phyloP scores from a whole-genome alignment of 2,797 vertebrate species.

The Brotogeris chrysoptera region DNA sequence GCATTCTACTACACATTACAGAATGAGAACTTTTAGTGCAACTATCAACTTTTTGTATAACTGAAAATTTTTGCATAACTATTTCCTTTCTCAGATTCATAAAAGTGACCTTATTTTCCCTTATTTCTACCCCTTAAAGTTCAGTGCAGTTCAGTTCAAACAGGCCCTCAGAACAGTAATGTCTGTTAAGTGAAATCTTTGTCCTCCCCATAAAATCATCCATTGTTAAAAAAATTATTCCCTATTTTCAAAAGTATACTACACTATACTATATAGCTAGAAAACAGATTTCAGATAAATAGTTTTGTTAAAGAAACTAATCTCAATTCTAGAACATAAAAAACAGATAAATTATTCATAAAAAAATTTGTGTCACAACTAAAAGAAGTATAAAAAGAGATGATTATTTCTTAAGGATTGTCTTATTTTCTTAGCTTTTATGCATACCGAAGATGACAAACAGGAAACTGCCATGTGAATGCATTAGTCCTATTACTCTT shows the following conservation, averaged over 20 bases:
- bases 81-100: not conserved
- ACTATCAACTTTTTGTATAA: not conserved
- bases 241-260: not conserved
- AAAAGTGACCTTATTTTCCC: not conserved
- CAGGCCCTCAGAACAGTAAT: not conserved
- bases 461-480: not conserved
- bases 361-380: not conserved
- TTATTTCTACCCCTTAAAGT: not conserved
- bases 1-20: not conserved
- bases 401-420: not conserved
- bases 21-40: not conserved
- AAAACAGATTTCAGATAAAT: not conserved
- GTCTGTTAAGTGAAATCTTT: not conserved
- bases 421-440: not conserved
- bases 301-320: not conserved
- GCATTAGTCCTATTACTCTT: not conserved
- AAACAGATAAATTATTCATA: not conserved
- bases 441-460: not conserved
- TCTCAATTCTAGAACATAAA: not conserved
- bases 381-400: not conserved
- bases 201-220: not conserved
- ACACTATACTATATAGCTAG: not conserved
- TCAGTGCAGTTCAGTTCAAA: not conserved
- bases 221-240: slow-evolving; percentile 12
- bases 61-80: not conserved